Evolutionary conservation across 2,888 invertebrate genomes (phyloP).

Genomic region (Synergus laeviventris): DNA sequence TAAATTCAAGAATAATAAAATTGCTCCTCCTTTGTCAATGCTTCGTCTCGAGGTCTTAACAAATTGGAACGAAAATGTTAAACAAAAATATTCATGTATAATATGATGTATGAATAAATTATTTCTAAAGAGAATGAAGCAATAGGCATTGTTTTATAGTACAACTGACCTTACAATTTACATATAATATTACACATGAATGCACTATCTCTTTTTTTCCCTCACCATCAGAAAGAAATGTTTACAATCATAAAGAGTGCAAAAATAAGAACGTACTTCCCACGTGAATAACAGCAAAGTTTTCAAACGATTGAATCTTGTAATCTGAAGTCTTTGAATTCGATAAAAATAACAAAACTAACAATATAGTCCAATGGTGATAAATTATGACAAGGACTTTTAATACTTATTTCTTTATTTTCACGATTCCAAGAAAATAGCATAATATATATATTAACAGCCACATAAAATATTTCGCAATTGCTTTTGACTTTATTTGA

Average conservation of each 20-base stretch:
- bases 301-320: not conserved
- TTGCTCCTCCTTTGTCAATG: too few species aligned
- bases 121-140: not conserved
- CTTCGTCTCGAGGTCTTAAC: not conserved
- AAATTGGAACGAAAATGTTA: not conserved
- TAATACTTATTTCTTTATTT: not conserved
- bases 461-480: not conserved
- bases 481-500: not conserved
- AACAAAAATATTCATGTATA: not conserved
- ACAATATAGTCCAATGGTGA: not conserved
- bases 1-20: too few species aligned
- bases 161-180: not conserved
- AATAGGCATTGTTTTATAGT: not conserved
- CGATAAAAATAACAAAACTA: slow-evolving; percentile 7
- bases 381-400: slow-evolving; percentile 9
- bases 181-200: not conserved
- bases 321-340: slow-evolving; percentile 8
- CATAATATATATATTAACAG: not conserved
- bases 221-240: not conserved
- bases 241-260: not conserved
- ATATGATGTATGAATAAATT: not conserved
- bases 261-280: slow-evolving; percentile 20
- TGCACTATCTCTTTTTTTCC: not conserved
- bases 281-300: not conserved
- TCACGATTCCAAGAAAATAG: not conserved